Evolutionary conservation across 92 coral and sea anemone genomes (phyloP).

Genomic region (Porites evermanni): DNA sequence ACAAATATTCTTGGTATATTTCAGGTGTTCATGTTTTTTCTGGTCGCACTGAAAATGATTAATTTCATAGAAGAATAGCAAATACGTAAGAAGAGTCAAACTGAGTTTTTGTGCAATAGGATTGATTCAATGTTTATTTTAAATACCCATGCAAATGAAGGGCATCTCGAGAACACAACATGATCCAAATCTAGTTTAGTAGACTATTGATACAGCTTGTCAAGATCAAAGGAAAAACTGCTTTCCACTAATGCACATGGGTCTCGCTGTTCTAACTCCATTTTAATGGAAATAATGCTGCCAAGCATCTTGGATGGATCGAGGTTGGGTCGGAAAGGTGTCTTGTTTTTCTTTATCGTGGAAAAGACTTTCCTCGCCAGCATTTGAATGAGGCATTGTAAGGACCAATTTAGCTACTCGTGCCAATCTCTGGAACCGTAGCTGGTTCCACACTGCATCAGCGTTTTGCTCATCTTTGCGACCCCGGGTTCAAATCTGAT

Average conservation of each 20-base stretch:
- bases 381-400: slow-evolving; percentile 77
- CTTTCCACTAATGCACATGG: slow-evolving; percentile 27
- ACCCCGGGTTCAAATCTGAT: neutral
- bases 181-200: slow-evolving; percentile 42
- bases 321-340: slow-evolving; percentile 67
- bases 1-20: slow-evolving; percentile 4
- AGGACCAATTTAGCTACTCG: slow-evolving; percentile 49
- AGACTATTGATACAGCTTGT: slow-evolving; percentile 45
- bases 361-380: slow-evolving; percentile 68
- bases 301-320: slow-evolving; percentile 55
- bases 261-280: slow-evolving; percentile 53
- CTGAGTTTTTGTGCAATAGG: slow-evolving; percentile 25
- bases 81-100: slow-evolving; percentile 25
- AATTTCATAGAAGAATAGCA: slow-evolving; percentile 15
- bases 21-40: slow-evolving; percentile 25
- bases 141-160: slow-evolving; percentile 34
- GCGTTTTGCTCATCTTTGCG: slow-evolving; percentile 14
- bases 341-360: slow-evolving; percentile 63
- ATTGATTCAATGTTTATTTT: slow-evolving; percentile 29
- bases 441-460: slow-evolving; percentile 65
- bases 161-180: slow-evolving; percentile 40
- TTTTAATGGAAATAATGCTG: slow-evolving; percentile 60
- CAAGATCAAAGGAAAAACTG: slow-evolving; percentile 47
- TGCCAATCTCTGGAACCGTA: slow-evolving; percentile 49
- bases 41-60: slow-evolving; percentile 27